Conservation (phyloP, 2,888 invertebrate genomes). For the Amaurobius ferox region DNA sequence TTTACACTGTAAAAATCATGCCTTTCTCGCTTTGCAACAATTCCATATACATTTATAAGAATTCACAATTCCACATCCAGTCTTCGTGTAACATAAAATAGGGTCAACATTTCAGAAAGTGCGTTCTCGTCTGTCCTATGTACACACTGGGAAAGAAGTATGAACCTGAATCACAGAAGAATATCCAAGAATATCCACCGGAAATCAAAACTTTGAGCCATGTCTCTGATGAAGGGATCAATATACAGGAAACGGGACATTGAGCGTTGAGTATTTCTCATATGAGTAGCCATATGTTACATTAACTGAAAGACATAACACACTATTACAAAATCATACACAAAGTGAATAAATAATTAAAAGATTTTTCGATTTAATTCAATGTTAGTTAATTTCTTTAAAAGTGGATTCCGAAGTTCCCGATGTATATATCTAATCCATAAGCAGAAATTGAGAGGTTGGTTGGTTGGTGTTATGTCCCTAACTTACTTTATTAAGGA, state of each 20-base stretch:
- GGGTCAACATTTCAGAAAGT: slow-evolving; percentile 2
- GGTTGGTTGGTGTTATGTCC: no score
- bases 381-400: no score
- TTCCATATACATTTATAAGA: background rate
- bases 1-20: background rate
- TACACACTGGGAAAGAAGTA: background rate
- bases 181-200: background rate
- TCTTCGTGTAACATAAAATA: slow-evolving; percentile 16
- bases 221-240: background rate
- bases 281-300: background rate
- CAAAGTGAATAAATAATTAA: background rate
- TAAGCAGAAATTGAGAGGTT: no score
- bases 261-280: background rate
- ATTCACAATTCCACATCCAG: background rate
- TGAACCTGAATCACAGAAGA: background rate
- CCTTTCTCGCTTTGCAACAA: background rate
- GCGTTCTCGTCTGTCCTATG: background rate
- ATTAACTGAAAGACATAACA: background rate
- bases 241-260: background rate
- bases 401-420: no score
- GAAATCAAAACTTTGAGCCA: slow-evolving; percentile 2
- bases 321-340: background rate
- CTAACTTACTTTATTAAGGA: no score
- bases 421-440: no score
- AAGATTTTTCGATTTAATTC: no score